phyloP scores from a whole-genome alignment of 2,797 vertebrate species.

The Karalla daura region DNA sequence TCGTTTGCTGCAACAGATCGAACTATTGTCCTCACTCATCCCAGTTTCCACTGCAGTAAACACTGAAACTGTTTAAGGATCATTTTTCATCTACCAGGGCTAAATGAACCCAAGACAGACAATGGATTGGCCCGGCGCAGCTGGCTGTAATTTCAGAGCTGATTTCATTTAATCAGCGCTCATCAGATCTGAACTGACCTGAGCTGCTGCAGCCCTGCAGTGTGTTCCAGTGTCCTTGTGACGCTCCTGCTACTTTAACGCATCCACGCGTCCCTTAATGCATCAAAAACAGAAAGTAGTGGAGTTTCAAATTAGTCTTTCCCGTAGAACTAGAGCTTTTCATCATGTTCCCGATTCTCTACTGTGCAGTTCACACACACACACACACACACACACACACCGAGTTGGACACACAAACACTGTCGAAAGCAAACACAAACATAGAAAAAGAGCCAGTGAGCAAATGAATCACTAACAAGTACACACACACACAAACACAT shows the following conservation, averaged over 20 bases:
- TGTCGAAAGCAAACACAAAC: conserved; percentile 11
- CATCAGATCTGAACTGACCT: conserved; percentile 13
- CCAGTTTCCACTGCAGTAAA: conserved; percentile 36
- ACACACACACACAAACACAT: background rate
- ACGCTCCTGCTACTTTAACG: background rate
- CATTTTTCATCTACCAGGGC: conserved; percentile 45
- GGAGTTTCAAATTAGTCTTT: no score
- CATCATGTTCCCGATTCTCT: background rate
- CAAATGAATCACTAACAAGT: conserved; percentile 9
- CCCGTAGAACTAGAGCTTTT: background rate
- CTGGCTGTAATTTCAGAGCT: conserved; percentile 22
- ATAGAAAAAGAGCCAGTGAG: background rate
- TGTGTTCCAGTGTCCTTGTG: background rate
- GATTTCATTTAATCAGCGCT: conserved; percentile 52
- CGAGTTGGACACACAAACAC: background rate
- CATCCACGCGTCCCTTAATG: background rate
- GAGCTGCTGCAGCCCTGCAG: background rate
- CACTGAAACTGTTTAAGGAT: conserved; percentile 38
- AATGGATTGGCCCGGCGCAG: conserved; percentile 41
- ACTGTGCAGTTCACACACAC: background rate
- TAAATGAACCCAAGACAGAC: conserved; percentile 52
- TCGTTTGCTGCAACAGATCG: conserved; percentile 35
- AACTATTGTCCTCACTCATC: conserved; percentile 48
- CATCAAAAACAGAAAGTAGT: background rate
- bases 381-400: background rate